Percentiles rank a stretch among this genome's conserved stretches.
Conservation (phyloP, 1,140 invertebrate genomes). For the Mercenaria mercenaria region DNA sequence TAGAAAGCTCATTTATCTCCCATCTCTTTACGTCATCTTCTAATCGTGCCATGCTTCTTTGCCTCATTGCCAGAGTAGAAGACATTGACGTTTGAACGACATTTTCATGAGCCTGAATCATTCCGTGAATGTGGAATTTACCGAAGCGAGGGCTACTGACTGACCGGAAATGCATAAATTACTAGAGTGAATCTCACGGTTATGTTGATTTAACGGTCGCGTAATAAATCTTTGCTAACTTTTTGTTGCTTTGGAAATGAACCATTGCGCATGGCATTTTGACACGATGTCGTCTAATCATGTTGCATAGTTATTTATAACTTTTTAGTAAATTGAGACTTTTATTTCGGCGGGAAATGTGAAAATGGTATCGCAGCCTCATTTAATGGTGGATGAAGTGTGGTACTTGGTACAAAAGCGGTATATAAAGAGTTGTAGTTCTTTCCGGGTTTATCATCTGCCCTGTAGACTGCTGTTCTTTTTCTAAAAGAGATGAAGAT, state of each 20-base stretch:
- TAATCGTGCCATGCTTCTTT: conserved; percentile 34
- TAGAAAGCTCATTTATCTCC: neutral
- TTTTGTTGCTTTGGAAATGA: conserved; percentile 19
- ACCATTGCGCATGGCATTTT: neutral
- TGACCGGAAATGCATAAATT: conserved; percentile 48
- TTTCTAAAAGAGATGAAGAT: too few relatives aligned
- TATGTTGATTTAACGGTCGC: conserved; percentile 43
- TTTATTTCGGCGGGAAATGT: too few relatives aligned
- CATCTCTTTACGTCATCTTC: conserved; percentile 8
- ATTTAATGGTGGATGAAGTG: too few relatives aligned
- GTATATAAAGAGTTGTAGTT: too few relatives aligned
- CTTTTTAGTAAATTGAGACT: too few relatives aligned
- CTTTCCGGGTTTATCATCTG: too few relatives aligned
- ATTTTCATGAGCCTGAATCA: conserved; percentile 19
- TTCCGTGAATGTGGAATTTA: conserved; percentile 18
- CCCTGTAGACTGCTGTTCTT: too few relatives aligned
- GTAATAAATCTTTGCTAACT: conserved; percentile 21
- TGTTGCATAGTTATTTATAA: too few relatives aligned
- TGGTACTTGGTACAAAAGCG: too few relatives aligned
- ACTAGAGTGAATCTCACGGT: conserved; percentile 13
- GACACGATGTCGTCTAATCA: conserved; percentile 4
- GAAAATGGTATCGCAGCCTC: too few relatives aligned
- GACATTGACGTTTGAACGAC: conserved; percentile 2
- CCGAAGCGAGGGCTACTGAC: neutral
- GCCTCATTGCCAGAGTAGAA: conserved; percentile 21